phyloP scores from a whole-genome alignment of 1,140 invertebrate genomes.

The Drosophila santomea region DNA sequence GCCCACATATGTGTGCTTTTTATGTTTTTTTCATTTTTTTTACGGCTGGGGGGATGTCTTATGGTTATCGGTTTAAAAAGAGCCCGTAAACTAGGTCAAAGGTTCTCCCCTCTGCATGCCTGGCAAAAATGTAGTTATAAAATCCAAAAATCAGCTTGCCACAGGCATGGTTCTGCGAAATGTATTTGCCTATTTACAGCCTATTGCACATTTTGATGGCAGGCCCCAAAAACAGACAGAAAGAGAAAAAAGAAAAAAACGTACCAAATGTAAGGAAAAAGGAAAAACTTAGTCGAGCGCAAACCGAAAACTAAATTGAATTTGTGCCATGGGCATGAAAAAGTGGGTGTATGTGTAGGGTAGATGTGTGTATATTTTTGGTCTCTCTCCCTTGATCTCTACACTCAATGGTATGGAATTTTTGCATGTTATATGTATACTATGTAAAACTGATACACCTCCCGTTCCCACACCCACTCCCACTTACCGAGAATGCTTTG shows the following conservation, averaged over 20 bases:
- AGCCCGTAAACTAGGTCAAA: conserved; percentile 50
- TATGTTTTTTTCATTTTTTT: background rate
- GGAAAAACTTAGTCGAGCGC: conserved; percentile 68
- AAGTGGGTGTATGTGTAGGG: background rate
- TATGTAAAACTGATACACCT: background rate
- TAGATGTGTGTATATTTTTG: background rate
- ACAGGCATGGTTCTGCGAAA: conserved; percentile 28
- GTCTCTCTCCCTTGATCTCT: conserved; percentile 12
- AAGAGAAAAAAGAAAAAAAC: conserved; percentile 4
- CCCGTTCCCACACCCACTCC: conserved; percentile 3
- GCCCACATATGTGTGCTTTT: background rate
- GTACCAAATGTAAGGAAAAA: conserved; percentile 15
- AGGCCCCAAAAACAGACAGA: background rate
- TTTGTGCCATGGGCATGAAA: conserved; percentile 62
- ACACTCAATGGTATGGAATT: background rate
- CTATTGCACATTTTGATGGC: conserved; percentile 75
- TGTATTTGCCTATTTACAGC: conserved; percentile 80
- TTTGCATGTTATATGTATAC: conserved; percentile 2
- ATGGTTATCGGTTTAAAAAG: conserved; percentile 23
- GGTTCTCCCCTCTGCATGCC: conserved; percentile 17
- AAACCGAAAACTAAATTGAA: conserved; percentile 79
- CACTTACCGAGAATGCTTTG: conserved; percentile 95
- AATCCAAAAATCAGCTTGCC: conserved; percentile 51
- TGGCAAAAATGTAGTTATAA: conserved; percentile 47
- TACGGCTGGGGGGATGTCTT: conserved; percentile 14